These are phyloP conservation scores for Trematocara unimaculatum DNA, from an alignment of 2,113 vertebrate genomes.

Conservation along the genomic window DNA sequence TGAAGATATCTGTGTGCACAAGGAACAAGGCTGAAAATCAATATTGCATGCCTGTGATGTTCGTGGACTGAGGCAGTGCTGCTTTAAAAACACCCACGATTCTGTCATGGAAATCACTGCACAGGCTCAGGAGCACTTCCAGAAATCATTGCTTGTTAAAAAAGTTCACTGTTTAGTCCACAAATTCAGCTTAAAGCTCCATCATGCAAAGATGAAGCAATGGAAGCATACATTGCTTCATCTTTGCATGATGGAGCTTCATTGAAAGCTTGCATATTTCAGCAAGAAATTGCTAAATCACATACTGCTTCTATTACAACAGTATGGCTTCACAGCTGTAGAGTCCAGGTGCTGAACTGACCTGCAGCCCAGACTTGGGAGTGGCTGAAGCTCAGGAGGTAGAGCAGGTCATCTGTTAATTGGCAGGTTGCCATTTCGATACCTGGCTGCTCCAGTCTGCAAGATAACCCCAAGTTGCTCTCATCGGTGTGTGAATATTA, in stretches of 20 bases:
- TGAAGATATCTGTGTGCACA: not conserved
- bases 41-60: not conserved
- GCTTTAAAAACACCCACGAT: not conserved
- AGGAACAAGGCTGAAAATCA: not conserved
- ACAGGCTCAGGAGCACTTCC: not conserved
- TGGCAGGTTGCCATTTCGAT: not conserved
- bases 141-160: not conserved
- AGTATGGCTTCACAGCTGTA: not conserved
- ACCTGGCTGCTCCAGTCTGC: not conserved
- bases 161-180: not conserved
- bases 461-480: not conserved
- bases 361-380: not conserved
- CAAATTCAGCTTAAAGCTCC: not conserved
- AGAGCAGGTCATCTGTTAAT: fast-evolving
- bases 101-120: not conserved
- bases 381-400: not conserved
- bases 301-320: not conserved
- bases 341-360: not conserved
- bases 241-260: not conserved
- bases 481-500: not conserved
- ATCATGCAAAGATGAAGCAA: not conserved
- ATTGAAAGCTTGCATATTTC: not conserved
- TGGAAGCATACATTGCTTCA: not conserved
- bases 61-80: fast-evolving
- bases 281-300: not conserved